These are phyloP conservation scores for Caenorhabditis doughertyi DNA, from an alignment of 2,888 invertebrate genomes.

Conservation along the genomic window DNA sequence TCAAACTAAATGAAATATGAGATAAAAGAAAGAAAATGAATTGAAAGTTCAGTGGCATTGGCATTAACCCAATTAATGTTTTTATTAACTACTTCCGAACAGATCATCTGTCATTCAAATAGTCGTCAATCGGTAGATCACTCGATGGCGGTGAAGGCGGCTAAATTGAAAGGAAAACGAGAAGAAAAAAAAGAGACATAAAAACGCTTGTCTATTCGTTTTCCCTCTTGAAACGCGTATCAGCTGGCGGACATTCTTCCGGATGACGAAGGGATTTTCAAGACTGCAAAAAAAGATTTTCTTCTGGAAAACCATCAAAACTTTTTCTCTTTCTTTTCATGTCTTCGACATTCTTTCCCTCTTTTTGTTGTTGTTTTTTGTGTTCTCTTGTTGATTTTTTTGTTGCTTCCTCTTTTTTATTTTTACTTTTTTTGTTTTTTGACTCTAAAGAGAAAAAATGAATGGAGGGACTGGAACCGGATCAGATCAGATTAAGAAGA, in stretches of 20 bases:
- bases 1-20: conserved; percentile 4
- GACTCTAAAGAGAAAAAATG: not conserved
- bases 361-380: conserved; percentile 9
- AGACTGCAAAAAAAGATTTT: not conserved
- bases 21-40: conserved; percentile 4
- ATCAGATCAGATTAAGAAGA: conserved; percentile 38
- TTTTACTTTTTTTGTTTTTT: conserved; percentile 14
- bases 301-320: conserved; percentile 41
- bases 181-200: conserved; percentile 55
- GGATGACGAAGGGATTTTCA: conserved; percentile 26
- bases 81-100: conserved; percentile 44
- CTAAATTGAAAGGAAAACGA: conserved; percentile 51
- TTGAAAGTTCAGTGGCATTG: conserved; percentile 30
- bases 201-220: conserved; percentile 48
- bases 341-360: not conserved
- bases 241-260: conserved; percentile 51
- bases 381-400: conserved; percentile 19
- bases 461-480: conserved; percentile 6
- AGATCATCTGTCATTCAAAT: conserved; percentile 43
- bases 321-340: conserved; percentile 7
- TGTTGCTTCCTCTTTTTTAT: conserved; percentile 12
- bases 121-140: conserved; percentile 46
- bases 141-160: conserved; percentile 46
- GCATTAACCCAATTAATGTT: conserved; percentile 50
- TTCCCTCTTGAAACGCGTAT: conserved; percentile 34